phyloP scores from a whole-genome alignment of 2,113 vertebrate species.

The Bujurquina vittata region DNA sequence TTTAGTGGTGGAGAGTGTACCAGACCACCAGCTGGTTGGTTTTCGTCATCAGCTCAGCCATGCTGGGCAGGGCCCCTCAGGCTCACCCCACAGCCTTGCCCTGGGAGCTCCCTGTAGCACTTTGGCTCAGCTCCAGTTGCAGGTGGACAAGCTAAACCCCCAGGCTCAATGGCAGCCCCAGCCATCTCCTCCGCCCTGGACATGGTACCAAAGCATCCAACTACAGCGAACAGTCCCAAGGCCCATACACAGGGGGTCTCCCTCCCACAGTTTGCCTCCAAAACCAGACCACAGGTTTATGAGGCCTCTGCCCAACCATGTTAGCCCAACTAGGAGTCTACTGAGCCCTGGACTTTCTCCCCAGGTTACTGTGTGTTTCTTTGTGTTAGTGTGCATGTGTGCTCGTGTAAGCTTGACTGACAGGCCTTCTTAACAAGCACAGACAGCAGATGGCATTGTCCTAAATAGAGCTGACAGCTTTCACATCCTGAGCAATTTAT shows the following conservation, averaged over 20 bases:
- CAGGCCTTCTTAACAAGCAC: constrained; percentile 50
- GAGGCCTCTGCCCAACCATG: constrained; percentile 44
- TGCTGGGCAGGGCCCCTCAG: constrained; percentile 55
- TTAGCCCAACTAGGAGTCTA: constrained; percentile 51
- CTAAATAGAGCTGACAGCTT: constrained; percentile 71
- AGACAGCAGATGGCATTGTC: constrained; percentile 58
- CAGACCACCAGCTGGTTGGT: constrained; percentile 59
- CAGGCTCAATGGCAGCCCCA: constrained; percentile 64
- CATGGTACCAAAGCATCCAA: constrained; percentile 69
- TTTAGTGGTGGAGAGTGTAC: constrained; percentile 72
- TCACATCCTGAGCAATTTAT: constrained; percentile 55
- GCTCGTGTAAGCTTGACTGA: constrained; percentile 34
- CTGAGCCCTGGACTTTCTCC: constrained; percentile 49
- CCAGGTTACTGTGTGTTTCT: constrained; percentile 50
- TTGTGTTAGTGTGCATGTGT: constrained; percentile 17
- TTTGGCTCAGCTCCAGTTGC: constrained; percentile 80
- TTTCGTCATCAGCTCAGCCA: constrained; percentile 66
- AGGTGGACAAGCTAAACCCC: constrained; percentile 79
- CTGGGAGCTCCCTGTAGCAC: constrained; percentile 63
- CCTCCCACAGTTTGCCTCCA: constrained; percentile 52
- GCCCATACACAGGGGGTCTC: constrained; percentile 62
- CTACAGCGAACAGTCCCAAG: constrained; percentile 58
- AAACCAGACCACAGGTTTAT: constrained; percentile 52
- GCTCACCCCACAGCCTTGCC: constrained; percentile 49
- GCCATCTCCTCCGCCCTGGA: constrained; percentile 65